Conservation (phyloP, 2,113 vertebrate genomes). For the Phalacrocorax aristotelis region DNA sequence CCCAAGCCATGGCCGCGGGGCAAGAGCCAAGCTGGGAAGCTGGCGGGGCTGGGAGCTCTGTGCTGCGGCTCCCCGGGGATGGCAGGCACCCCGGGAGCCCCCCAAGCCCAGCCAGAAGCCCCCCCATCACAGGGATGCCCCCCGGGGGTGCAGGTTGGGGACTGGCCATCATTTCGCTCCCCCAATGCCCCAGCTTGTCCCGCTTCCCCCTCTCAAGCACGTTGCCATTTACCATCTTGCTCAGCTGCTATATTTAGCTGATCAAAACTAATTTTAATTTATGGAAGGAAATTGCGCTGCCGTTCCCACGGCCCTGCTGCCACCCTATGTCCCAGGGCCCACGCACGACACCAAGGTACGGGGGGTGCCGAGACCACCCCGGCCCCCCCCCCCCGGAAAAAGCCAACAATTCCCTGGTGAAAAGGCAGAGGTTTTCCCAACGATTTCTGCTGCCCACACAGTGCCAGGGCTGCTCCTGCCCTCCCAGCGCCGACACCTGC, state of each 20-base stretch:
- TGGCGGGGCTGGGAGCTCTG: accelerated
- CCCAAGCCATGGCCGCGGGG: accelerated
- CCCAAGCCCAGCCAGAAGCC: accelerated
- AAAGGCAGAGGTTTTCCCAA: not conserved
- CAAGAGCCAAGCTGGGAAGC: not conserved
- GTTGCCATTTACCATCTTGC: slow-evolving; percentile 24
- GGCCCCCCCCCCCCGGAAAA: not conserved
- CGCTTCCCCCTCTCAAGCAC: not conserved
- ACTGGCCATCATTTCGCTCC: accelerated
- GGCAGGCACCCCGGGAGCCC: accelerated
- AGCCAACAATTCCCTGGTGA: not conserved
- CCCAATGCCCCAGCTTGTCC: not conserved
- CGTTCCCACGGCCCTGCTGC: slow-evolving; percentile 84
- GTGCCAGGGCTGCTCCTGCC: not conserved
- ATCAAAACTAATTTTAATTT: slow-evolving; percentile 74
- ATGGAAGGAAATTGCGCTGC: slow-evolving; percentile 77
- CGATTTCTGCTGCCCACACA: accelerated
- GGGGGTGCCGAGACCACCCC: not conserved
- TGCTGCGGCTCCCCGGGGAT: not conserved
- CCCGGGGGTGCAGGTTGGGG: not conserved
- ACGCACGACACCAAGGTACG: slow-evolving; percentile 62
- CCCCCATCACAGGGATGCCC: accelerated
- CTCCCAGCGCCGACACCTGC: accelerated
- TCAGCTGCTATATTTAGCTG: slow-evolving; percentile 78
- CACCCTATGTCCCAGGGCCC: slow-evolving; percentile 57